Conservation (phyloP, 2,113 vertebrate species). For the Gymnocephalus cernua region DNA sequence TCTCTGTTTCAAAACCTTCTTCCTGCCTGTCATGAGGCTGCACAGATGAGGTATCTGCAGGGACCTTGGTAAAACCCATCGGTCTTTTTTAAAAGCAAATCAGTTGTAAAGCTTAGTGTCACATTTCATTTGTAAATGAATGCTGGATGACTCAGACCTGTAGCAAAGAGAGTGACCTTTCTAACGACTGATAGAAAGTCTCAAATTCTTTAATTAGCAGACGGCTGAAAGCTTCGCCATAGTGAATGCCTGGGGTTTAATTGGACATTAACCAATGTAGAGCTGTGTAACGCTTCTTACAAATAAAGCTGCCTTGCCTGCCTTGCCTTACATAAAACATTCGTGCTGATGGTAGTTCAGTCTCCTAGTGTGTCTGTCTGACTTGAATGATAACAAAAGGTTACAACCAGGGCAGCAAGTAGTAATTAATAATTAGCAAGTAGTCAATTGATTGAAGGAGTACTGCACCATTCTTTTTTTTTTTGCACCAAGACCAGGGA, state of each 20-base stretch:
- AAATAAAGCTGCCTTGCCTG: too few species aligned
- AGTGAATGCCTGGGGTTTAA: not conserved
- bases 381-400: not conserved
- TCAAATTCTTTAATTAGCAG: slow-evolving; percentile 2
- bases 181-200: not conserved
- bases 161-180: slow-evolving; percentile 40
- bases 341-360: not conserved
- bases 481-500: too few species aligned
- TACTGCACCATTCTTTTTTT: too few species aligned
- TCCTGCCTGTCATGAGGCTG: slow-evolving; percentile 25
- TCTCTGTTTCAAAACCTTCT: slow-evolving; percentile 26
- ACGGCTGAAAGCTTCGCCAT: not conserved
- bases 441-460: not conserved
- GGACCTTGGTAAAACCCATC: not conserved
- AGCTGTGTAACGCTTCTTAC: not conserved
- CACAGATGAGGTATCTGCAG: slow-evolving; percentile 57
- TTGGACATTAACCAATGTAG: slow-evolving; percentile 7
- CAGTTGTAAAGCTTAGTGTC: slow-evolving; percentile 50
- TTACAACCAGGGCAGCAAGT: not conserved
- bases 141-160: slow-evolving; percentile 39
- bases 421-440: slow-evolving; percentile 1
- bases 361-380: not conserved
- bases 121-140: slow-evolving; percentile 41
- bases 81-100: slow-evolving; percentile 14
- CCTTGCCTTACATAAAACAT: not conserved